These are phyloP conservation scores for Amblyornis subalaris DNA, from an alignment of 2,113 vertebrate genomes.

Conservation along the genomic window DNA sequence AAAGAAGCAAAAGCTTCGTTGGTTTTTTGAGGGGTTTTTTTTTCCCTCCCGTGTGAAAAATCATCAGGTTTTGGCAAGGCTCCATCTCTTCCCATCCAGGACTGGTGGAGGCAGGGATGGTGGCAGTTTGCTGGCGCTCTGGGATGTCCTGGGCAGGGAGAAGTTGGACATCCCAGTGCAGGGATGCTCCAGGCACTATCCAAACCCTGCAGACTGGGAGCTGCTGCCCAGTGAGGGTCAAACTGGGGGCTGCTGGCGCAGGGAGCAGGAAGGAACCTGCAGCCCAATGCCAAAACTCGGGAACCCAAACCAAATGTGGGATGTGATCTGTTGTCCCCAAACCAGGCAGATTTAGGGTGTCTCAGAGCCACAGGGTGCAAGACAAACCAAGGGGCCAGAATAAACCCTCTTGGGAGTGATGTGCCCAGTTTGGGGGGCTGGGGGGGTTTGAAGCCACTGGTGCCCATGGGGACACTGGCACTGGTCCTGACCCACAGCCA, in stretches of 20 bases:
- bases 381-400: not conserved
- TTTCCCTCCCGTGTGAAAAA: not conserved
- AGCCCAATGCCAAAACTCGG: not conserved
- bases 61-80: not conserved
- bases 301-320: fast-evolving
- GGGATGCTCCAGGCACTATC: not conserved
- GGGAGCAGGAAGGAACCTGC: not conserved
- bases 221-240: not conserved
- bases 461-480: fast-evolving
- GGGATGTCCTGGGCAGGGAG: not conserved
- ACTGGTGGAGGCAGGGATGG: fast-evolving
- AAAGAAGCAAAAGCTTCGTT: not conserved
- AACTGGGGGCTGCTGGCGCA: not conserved
- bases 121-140: not conserved
- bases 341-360: not conserved
- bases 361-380: not conserved
- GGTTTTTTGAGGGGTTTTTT: not conserved
- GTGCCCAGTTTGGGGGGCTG: fast-evolving
- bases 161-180: not conserved
- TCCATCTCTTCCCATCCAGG: not conserved
- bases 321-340: fast-evolving
- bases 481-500: not conserved
- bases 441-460: not conserved
- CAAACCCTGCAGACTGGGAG: not conserved
- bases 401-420: not conserved